Percentiles rank a stretch among this genome's conserved stretches.
phyloP scores from a whole-genome alignment of 2,888 invertebrate genomes.

The Nemoura dubitans region DNA sequence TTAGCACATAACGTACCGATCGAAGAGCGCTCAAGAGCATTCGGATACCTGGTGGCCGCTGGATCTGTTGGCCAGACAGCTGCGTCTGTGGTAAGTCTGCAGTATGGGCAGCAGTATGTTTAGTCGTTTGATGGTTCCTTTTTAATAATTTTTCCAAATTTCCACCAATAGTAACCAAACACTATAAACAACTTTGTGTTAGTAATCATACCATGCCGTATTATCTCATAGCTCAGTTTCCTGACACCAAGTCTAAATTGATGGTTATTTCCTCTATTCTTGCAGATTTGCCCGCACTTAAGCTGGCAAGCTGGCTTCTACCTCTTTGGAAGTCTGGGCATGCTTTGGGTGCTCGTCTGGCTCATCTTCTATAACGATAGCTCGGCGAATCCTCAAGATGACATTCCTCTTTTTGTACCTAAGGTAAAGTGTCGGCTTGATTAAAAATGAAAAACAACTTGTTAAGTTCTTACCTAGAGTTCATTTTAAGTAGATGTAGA shows the following conservation, averaged over 20 bases:
- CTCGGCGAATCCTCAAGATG: conserved; percentile 58
- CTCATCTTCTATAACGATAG: conserved; percentile 69
- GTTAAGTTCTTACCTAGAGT: no score
- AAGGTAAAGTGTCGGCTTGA: conserved; percentile 61
- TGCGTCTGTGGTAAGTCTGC: conserved; percentile 71
- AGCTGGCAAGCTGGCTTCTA: conserved; percentile 75
- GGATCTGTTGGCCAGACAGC: conserved; percentile 81
- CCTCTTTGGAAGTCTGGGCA: conserved; percentile 72
- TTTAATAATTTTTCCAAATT: no score
- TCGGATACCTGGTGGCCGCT: conserved; percentile 76
- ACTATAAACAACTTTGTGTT: no score
- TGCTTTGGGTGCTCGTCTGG: conserved; percentile 75
- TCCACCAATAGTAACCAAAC: no score
- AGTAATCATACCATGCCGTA: no score
- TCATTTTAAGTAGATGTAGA: no score
- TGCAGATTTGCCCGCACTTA: conserved; percentile 72
- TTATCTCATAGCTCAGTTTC: no score
- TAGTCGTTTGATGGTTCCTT: no score
- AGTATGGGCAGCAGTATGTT: no score
- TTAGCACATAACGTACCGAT: conserved; percentile 77
- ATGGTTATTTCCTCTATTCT: no score
- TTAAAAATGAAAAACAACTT: no score
- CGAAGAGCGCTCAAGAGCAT: conserved; percentile 76
- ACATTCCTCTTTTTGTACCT: conserved; percentile 67
- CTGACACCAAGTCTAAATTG: no score